These are phyloP conservation scores for Dasysyrphus tricinctus DNA, from an alignment of 2,888 invertebrate species.

Conservation along the genomic window DNA sequence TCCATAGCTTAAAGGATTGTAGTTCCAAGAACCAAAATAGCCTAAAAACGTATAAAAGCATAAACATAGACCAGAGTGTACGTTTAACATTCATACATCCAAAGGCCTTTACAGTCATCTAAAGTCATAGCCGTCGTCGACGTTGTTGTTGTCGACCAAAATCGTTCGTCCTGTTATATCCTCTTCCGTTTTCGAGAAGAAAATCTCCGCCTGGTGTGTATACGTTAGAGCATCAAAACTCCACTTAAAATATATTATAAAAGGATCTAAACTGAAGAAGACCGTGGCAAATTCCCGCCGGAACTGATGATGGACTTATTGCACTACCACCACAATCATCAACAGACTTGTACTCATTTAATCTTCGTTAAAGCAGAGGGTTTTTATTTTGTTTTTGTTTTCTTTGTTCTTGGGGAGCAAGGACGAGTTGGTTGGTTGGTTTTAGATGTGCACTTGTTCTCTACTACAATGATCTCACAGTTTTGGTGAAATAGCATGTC, in stretches of 20 bases:
- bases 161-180: conserved; percentile 20
- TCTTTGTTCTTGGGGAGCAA: conserved; percentile 7
- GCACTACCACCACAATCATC: conserved; percentile 45
- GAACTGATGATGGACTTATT: conserved; percentile 56
- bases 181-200: conserved; percentile 24
- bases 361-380: conserved; percentile 54
- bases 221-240: conserved; percentile 11
- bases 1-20: conserved; percentile 33
- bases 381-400: conserved; percentile 29
- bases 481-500: conserved; percentile 31
- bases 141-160: background rate
- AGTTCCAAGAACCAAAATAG: conserved; percentile 1
- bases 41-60: background rate
- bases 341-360: conserved; percentile 54
- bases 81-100: background rate
- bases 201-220: conserved; percentile 16
- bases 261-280: conserved; percentile 6
- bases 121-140: conserved; percentile 14
- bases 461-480: conserved; percentile 26
- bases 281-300: conserved; percentile 39
- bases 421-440: background rate
- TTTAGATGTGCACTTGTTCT: conserved; percentile 18
- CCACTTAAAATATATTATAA: conserved; percentile 25
- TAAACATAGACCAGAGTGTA: background rate
- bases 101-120: background rate